A percentile compares a stretch with the other conserved stretches of the same genome.
phyloP scores from a whole-genome alignment of 2,797 vertebrate genomes.

The Peromyscus eremicus region DNA sequence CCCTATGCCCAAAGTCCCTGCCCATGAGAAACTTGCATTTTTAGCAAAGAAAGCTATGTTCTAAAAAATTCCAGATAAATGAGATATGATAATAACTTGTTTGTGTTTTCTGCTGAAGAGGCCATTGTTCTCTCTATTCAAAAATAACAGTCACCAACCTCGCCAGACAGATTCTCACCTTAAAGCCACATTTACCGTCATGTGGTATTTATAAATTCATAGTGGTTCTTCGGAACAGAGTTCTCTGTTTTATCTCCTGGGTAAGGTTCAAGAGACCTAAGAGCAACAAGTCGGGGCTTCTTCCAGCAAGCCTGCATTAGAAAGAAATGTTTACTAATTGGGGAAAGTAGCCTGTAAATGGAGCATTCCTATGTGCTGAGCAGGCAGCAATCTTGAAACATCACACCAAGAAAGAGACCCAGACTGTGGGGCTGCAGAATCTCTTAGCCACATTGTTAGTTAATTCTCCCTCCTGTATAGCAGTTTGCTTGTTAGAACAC shows the following conservation, averaged over 20 bases:
- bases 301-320: slow-evolving; percentile 41
- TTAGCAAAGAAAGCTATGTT: not conserved
- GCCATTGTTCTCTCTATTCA: not conserved
- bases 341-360: slow-evolving; percentile 41
- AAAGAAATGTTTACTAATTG: slow-evolving; percentile 69
- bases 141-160: not conserved
- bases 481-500: slow-evolving; percentile 9
- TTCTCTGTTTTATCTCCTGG: slow-evolving; percentile 49
- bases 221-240: slow-evolving; percentile 41
- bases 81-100: slow-evolving; percentile 22
- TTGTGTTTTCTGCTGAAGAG: not conserved
- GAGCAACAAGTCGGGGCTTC: slow-evolving; percentile 44
- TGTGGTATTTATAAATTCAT: slow-evolving; percentile 42
- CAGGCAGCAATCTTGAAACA: not conserved
- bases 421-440: not conserved
- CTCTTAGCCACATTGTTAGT: not conserved
- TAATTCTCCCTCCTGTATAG: not conserved
- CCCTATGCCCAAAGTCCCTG: not conserved
- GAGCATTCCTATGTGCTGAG: slow-evolving; percentile 69
- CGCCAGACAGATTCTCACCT: not conserved
- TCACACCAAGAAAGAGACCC: not conserved
- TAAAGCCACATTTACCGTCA: slow-evolving; percentile 1
- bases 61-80: slow-evolving; percentile 43
- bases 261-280: slow-evolving; percentile 50
- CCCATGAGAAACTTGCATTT: not conserved